Evolutionary conservation across 2,113 vertebrate species (phyloP).

Genomic region (Atractosteus spatula): DNA sequence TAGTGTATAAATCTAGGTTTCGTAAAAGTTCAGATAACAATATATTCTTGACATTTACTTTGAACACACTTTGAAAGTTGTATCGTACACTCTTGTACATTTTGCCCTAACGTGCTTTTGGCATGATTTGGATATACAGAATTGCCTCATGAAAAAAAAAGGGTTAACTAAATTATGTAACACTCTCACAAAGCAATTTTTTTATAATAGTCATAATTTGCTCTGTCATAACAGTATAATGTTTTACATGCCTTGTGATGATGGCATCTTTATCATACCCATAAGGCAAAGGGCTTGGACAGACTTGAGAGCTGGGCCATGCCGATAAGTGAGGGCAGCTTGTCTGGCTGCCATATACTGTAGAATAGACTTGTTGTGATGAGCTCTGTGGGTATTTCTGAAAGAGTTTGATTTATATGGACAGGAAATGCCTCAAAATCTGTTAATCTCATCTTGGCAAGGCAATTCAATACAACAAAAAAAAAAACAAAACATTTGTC

Average conservation of each 20-base stretch:
- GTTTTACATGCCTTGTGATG: neutral
- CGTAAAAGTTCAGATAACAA: no score
- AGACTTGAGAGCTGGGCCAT: neutral
- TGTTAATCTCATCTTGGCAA: neutral
- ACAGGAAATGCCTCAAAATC: neutral
- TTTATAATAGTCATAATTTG: neutral
- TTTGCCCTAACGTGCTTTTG: no score
- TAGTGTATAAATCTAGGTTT: no score
- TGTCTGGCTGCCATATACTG: neutral
- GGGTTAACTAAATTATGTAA: neutral
- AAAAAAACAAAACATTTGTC: no score
- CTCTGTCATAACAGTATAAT: neutral
- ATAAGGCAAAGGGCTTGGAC: constrained; percentile 6
- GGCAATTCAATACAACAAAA: no score
- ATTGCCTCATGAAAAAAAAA: neutral
- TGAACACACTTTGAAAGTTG: no score
- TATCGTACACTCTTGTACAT: no score
- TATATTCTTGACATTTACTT: no score
- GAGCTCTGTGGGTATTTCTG: neutral
- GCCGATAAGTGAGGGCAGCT: neutral
- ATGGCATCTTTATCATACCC: constrained; percentile 3
- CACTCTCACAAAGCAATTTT: no score
- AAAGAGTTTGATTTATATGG: neutral
- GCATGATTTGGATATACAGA: no score
- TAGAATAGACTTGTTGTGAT: neutral